Conservation (phyloP, 35 echinoderm and acorn worm species). For the Patiria miniata region DNA sequence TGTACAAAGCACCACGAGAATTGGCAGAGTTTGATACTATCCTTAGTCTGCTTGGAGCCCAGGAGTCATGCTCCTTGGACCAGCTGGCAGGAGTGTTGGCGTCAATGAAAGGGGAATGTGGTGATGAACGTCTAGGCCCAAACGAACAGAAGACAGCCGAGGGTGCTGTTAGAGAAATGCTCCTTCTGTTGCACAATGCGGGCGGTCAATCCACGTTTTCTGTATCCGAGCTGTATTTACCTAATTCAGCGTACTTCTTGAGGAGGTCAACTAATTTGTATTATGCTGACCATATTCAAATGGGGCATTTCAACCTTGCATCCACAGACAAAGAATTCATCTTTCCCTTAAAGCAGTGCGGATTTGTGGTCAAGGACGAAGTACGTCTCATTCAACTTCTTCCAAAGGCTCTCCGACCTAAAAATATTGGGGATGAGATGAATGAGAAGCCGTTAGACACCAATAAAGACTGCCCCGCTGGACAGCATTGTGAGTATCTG, state of each 20-base stretch:
- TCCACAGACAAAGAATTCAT: not conserved
- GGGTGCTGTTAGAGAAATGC: not conserved
- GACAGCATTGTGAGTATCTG: slow-evolving; percentile 6
- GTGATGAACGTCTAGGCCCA: not conserved
- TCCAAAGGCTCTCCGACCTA: not conserved
- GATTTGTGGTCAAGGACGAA: not conserved
- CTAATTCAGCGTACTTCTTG: not conserved
- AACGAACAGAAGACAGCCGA: not conserved
- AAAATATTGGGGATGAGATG: slow-evolving; percentile 22
- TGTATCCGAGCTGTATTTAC: not conserved
- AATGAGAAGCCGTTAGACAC: not conserved
- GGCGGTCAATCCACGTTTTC: slow-evolving; percentile 8
- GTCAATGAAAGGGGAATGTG: not conserved
- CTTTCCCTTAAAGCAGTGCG: slow-evolving; percentile 24
- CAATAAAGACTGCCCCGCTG: slow-evolving; percentile 22
- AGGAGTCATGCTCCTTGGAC: not conserved
- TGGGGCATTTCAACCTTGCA: not conserved
- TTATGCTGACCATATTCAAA: not conserved
- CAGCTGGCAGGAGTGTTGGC: slow-evolving; percentile 24
- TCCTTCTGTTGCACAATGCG: not conserved
- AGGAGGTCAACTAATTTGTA: slow-evolving; percentile 12
- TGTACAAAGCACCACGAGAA: slow-evolving; percentile 17
- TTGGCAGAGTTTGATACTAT: slow-evolving; percentile 20
- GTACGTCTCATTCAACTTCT: slow-evolving; percentile 11
- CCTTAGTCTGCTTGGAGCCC: not conserved